Base-by-base conservation (phyloP, 2,797 vertebrate genomes). In the Tokudaia tokunoshimensis region DNA sequence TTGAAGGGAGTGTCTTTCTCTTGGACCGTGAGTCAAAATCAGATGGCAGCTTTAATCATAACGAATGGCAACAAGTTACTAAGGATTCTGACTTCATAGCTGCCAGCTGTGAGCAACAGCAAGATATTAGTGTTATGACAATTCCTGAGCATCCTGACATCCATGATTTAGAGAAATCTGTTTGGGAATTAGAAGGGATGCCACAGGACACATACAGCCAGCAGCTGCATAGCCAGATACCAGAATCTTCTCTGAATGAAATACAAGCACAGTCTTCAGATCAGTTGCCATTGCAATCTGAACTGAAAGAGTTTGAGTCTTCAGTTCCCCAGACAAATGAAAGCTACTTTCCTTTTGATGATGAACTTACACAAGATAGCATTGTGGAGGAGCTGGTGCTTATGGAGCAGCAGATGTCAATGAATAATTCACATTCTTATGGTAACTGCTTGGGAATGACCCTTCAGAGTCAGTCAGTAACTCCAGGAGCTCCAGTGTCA, bases 401-500 rank as follows among this genome's bases (percentile, higher is more conserved):
- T 97, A 99, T 99, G 99, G 99, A 99, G 96, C 99, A 99, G 98
- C 99, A 99, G 96, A 99, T 99, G 99, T 99, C 99, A 57, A 98
- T 99, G 93, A 99, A 99, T 98, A 99, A 98, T 97, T 98, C 99
- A 89, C 99, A 99, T 98, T 96, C 98, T 92, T 99, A 99, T 0
- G 94, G 99, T 37, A 97, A 98, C 94, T 99, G 99, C 94, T 99
- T 99, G 24, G 99, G 99, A 47, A 98, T 99, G 97, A 57, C 98
- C 1, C 97, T 99, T 80, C 99, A 99, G 96, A 98, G 97, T 95
- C 99, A 99, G 89, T 98, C 99, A 1, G 61, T 98, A 20, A 96
- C 97, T 63, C 98, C 98, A 83, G 98, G 98, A 96, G 98, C 98
- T 92, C 92, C 99, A 0, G 97, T 99, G 96, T 98, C 99, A 80